Evolutionary conservation across 53 echinoderm and acorn worm genomes (phyloP), one percentile per base, ranked within the genome.

Genomic region (Paelopatides confundens): DNA sequence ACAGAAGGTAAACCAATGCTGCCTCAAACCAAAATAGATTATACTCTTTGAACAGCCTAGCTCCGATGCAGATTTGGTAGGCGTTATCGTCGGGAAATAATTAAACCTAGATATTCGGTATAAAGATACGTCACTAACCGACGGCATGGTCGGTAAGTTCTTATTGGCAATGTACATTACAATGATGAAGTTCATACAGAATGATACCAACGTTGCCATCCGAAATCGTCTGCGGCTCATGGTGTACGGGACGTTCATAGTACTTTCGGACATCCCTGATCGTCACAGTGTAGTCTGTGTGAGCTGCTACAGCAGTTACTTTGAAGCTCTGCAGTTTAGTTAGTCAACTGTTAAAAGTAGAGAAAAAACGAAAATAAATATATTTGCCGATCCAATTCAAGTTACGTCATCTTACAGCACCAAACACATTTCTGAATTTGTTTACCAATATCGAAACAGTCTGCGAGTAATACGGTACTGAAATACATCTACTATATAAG

Each of bases 1-100:
- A 18, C 79, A 79, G 32, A 79, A 79, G 26, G 53, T 79, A 15
- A 79, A 31, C 79, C 79, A 79, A 21, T 79, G 79, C 5, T 79
- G 79, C 11, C 79, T 50, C 31, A 79, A 34, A 52, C 79, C 79
- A 32, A 49, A 79, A 52, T 28, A 79, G 34, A 79, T 18, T 1
- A 79, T 31, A 18, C 79, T 79, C 35, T 32, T 79, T 27, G 10
- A 8, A 53, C 79, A 79, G 31, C 33, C 17, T 9, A 4, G 27
- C 17, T 48, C 53, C n/a, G 38, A 12, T 24, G 24, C 26, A 14
- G 51, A 2, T 33, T 49, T 26, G 23, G 17, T 13, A 18, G 52
- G 79, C 32, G 12, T 26, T 9, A 28, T 14, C 33, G 68, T 31
- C 13, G 79, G 17, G 15, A 11, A 2, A 30, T 29, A 6, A 26